Percentiles rank a stretch among this genome's conserved stretches.
Conservation (phyloP, 2,113 vertebrate species). For the Ariopsis seemanni region DNA sequence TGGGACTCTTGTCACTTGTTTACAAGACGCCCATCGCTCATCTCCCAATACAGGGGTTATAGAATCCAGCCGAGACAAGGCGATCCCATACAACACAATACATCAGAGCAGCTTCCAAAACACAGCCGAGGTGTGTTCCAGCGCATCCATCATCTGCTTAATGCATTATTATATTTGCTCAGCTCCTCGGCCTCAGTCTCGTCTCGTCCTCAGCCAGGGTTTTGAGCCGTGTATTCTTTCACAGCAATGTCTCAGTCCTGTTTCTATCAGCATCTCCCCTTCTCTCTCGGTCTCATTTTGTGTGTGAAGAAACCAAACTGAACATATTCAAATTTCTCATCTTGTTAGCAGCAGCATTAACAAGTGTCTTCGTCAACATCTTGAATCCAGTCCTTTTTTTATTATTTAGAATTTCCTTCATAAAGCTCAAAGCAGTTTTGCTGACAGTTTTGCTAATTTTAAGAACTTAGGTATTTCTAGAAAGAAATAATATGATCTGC, state of each 20-base stretch:
- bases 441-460: no score
- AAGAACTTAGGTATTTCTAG: no score
- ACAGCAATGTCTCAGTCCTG: not conserved
- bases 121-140: conserved; percentile 49
- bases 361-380: no score
- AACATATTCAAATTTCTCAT: not conserved
- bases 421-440: no score
- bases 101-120: conserved; percentile 51
- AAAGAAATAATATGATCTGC: no score
- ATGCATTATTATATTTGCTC: conserved; percentile 75
- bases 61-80: conserved; percentile 65
- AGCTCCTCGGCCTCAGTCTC: conserved; percentile 48
- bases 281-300: no score
- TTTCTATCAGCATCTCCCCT: no score
- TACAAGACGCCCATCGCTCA: conserved; percentile 78
- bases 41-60: conserved; percentile 68
- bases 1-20: conserved; percentile 79
- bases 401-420: no score
- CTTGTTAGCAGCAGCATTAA: no score
- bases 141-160: conserved; percentile 72
- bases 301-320: not conserved
- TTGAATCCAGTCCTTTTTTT: no score
- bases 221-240: not conserved
- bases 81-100: conserved; percentile 71
- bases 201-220: not conserved